Base-by-base conservation (phyloP, 2,888 invertebrate genomes). In the Zhuqinia jingwanae region DNA sequence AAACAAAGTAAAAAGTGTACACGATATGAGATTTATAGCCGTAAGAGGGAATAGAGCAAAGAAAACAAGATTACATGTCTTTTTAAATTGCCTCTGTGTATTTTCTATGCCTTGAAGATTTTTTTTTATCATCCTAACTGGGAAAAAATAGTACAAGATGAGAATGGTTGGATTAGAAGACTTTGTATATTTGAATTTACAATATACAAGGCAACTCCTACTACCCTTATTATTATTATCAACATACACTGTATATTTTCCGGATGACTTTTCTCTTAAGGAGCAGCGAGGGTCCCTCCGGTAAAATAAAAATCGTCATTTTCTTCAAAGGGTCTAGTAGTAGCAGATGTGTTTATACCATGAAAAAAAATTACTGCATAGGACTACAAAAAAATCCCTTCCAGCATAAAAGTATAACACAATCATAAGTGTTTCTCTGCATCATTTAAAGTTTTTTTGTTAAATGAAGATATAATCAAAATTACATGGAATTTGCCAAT, bases 21-120 rank as follows among this genome's bases (percentile, higher is more conserved):
- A 53, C n/a, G 53, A 56, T 8, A 73, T 75, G 75, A 75, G 75
- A 75, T 75, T 75, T 75, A 75, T 75, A 75, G 53, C 75, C 75
- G 36, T 56, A 53, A 20, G 22, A 11, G 30, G 47, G 20, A 70
- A 70, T 25, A 25, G 47, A 47, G 47, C n/a, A n/a, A 13, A 22
- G 47, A 47, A 36, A 36, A 8, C 36, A 36, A 36, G 36, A 36
- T n/a, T n/a, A n/a, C 36, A 36, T 36, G 36, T 8, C 30, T 65
- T 65, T 68, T 65, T 11, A 20, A 47, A 47, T 15, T 27, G n/a
- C 47, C 50, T 22, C 20, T 36, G 36, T 50, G 2, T 13, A 50
- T 13, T 50, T 50, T 15, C n/a, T 13, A 47, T 70, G 13, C 25
- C n/a, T 45, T n/a, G 15, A 45, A 15, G 11, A 22, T 70, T 25